Evolutionary conservation across 1,140 invertebrate genomes (phyloP).

Genomic region (Lucilia sericata): DNA sequence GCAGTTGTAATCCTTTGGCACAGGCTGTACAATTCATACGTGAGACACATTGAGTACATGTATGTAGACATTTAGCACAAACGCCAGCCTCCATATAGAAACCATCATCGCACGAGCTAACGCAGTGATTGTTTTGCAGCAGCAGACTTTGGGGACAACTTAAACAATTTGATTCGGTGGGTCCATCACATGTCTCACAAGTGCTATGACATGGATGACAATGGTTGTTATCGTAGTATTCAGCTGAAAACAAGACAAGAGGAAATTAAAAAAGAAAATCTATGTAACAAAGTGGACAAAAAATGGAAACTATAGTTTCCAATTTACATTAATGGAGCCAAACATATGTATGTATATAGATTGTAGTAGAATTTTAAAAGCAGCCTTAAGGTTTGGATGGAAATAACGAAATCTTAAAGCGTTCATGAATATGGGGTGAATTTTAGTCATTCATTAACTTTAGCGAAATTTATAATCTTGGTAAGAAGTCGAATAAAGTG

Average conservation of each 20-base stretch:
- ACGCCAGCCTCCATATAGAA: conserved; percentile 77
- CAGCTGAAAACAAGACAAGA: conserved; percentile 68
- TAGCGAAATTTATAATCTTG: too few species aligned
- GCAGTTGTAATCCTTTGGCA: conserved; percentile 77
- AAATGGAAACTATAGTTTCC: too few species aligned
- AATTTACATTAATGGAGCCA: too few species aligned
- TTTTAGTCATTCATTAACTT: too few species aligned
- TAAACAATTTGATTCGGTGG: conserved; percentile 76
- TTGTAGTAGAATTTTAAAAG: too few species aligned
- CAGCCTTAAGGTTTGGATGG: too few species aligned
- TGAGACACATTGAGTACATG: conserved; percentile 81
- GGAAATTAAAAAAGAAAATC: neutral
- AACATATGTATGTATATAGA: too few species aligned
- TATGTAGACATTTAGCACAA: conserved; percentile 82
- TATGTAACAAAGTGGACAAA: too few species aligned
- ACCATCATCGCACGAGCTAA: conserved; percentile 78
- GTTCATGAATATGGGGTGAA: too few species aligned
- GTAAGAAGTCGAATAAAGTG: too few species aligned
- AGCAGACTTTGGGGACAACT: conserved; percentile 76
- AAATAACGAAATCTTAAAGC: too few species aligned
- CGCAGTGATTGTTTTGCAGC: conserved; percentile 77
- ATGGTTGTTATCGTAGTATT: conserved; percentile 77
- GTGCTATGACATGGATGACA: conserved; percentile 79
- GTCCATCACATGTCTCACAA: conserved; percentile 79
- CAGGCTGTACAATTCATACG: conserved; percentile 84